Base-by-base conservation (phyloP, 2,888 invertebrate species). In the Pogonocherus hispidulus region DNA sequence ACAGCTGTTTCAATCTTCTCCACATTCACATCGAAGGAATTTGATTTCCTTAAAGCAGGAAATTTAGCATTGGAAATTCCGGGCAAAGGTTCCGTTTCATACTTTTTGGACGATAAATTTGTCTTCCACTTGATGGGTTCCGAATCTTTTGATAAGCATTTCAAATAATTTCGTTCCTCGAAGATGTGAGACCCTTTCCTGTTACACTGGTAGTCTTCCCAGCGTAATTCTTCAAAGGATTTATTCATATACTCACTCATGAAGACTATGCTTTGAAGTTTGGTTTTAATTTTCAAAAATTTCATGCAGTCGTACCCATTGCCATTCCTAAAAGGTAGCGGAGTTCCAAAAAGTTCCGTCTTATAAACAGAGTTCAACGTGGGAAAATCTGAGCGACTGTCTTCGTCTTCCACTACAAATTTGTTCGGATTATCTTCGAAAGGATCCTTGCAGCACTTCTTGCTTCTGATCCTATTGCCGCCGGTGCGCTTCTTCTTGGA, bases 171-270 rank as follows among this genome's bases (percentile, higher is more conserved):
- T 19, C 60, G 63, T 51, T 72, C 72, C 52, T 73, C 64, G 41
- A 72, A 71, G 23, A 67, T 59, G 0, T 57, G 59, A 2, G 66
- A 52, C 6, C 69, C 69, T 46, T 69, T 68, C 19, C 68, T 54
- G 22, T 71, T 66, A 55, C 66, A 63, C 44, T 71, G 59, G 59
- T 75, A 74, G 22, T 75, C 67, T 37, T 75, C 68, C 73, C 73
- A 74, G n/a, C 73, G 63, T 8, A 75, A 32, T 41, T 75, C 75
- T 47, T 75, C 75, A 22, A 74, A 73, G 0, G 75, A 75, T 44
- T 75, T 72, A 8, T 41, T 59, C 20, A 19, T 59, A 44, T 72
- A 69, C 35, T 71, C 70, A 9, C 68, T 70, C 71, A 71, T 73
- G 22, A 72, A 74, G n/a, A 62, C 66, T 18, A 70, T 65, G 35